These are phyloP conservation scores for Centroberyx gerrardi DNA, from an alignment of 2,797 vertebrate genomes.

Conservation along the genomic window DNA sequence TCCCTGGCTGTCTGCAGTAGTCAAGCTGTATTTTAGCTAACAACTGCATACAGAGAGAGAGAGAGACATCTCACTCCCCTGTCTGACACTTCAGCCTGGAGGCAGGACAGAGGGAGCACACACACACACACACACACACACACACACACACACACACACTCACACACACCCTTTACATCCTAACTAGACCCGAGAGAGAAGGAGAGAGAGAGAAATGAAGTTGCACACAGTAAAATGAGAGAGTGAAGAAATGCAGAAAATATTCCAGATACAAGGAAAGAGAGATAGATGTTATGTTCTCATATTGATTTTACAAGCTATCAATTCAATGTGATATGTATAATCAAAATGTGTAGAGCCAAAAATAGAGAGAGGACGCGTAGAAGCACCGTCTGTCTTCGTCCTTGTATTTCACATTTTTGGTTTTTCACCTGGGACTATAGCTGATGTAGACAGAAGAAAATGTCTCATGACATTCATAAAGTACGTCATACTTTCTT, in stretches of 20 bases:
- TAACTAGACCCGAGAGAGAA: conserved; percentile 60
- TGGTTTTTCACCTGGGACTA: too few relatives aligned
- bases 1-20: conserved; percentile 35
- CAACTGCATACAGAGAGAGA: conserved; percentile 40
- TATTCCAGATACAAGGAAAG: conserved; percentile 33
- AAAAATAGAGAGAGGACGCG: too few relatives aligned
- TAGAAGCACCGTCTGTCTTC: too few relatives aligned
- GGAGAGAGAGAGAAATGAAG: conserved; percentile 49
- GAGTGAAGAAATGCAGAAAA: conserved; percentile 48
- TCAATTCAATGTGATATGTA: too few relatives aligned
- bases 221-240: conserved; percentile 45
- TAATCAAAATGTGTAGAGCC: not conserved
- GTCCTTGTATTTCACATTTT: too few relatives aligned
- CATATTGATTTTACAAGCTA: not conserved
- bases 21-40: conserved; percentile 53
- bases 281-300: conserved; percentile 28
- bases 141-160: not conserved
- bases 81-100: conserved; percentile 69
- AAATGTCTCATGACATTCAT: too few relatives aligned
- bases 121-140: conserved; percentile 10
- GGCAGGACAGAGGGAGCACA: conserved; percentile 60
- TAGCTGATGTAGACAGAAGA: too few relatives aligned
- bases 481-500: too few relatives aligned
- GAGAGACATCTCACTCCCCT: conserved; percentile 67
- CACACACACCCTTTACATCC: conserved; percentile 6